A percentile compares a stretch with the other conserved stretches of the same genome.
phyloP scores from a whole-genome alignment of 1,140 invertebrate genomes.

The Berghia stephanieae region DNA sequence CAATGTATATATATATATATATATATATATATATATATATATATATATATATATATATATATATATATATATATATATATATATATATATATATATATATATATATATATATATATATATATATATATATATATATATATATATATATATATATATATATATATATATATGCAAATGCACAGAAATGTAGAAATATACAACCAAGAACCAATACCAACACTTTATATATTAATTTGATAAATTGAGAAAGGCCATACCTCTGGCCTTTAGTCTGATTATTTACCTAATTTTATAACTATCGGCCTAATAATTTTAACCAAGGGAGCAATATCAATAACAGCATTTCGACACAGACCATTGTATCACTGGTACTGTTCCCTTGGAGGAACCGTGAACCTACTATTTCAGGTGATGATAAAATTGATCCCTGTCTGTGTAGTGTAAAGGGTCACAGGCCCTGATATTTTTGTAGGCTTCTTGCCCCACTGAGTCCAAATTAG shows the following conservation, averaged over 20 bases:
- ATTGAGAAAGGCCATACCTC: background rate
- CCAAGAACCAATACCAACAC: background rate
- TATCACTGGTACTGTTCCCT: constrained; percentile 19
- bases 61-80: constrained; percentile 25
- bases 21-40: background rate
- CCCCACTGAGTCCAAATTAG: background rate
- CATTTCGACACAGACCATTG: background rate
- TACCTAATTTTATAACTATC: background rate
- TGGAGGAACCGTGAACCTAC: too few relatives aligned
- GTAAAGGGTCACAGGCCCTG: too few relatives aligned
- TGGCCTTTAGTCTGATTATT: background rate
- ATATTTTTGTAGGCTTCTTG: background rate
- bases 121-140: constrained; percentile 35
- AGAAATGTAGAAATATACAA: constrained; percentile 1
- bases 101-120: constrained; percentile 27
- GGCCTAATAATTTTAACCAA: background rate
- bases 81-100: constrained; percentile 27
- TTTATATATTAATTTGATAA: background rate
- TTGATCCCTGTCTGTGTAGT: too few relatives aligned
- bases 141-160: constrained; percentile 34
- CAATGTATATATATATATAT: constrained; percentile 1
- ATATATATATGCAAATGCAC: constrained; percentile 29
- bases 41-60: constrained; percentile 16
- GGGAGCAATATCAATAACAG: background rate
- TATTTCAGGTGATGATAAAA: too few relatives aligned